Evolutionary conservation across 1,140 invertebrate genomes (phyloP).

Genomic region (Colletes gigas): DNA sequence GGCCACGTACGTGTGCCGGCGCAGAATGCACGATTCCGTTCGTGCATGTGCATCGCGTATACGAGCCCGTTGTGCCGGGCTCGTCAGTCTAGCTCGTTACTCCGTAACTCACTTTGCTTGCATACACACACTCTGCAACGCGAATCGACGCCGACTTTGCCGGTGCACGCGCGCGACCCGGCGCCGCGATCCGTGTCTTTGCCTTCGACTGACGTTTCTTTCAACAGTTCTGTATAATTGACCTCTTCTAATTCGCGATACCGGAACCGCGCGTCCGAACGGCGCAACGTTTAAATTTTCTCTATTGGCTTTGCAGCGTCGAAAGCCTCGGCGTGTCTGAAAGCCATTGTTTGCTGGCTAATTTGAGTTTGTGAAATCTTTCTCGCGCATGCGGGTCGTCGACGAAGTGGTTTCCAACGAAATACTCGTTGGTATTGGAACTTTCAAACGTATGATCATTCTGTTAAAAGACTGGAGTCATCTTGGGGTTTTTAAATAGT

Average conservation of each 20-base stretch:
- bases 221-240: background rate
- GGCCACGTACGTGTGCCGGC: slow-evolving; percentile 9
- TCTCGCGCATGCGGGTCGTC: too few relatives aligned
- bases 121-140: slow-evolving; percentile 24
- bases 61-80: background rate
- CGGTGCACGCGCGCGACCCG: background rate
- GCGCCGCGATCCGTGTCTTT: background rate
- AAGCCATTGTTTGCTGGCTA: too few relatives aligned
- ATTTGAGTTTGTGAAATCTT: too few relatives aligned
- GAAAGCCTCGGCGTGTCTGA: too few relatives aligned
- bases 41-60: slow-evolving; percentile 2
- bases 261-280: too few relatives aligned
- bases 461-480: too few relatives aligned
- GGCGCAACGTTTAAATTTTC: too few relatives aligned
- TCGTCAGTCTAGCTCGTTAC: slow-evolving; percentile 49
- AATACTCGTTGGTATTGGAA: too few relatives aligned
- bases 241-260: background rate
- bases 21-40: slow-evolving; percentile 42
- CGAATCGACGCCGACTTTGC: background rate
- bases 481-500: too few relatives aligned
- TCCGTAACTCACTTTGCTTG: slow-evolving; percentile 49
- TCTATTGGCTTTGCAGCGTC: too few relatives aligned
- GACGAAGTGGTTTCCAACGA: too few relatives aligned
- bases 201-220: slow-evolving; percentile 6
- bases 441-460: too few relatives aligned